Evolutionary conservation across 1,140 invertebrate species (phyloP).

Genomic region (Pogonomyrmex californicus): DNA sequence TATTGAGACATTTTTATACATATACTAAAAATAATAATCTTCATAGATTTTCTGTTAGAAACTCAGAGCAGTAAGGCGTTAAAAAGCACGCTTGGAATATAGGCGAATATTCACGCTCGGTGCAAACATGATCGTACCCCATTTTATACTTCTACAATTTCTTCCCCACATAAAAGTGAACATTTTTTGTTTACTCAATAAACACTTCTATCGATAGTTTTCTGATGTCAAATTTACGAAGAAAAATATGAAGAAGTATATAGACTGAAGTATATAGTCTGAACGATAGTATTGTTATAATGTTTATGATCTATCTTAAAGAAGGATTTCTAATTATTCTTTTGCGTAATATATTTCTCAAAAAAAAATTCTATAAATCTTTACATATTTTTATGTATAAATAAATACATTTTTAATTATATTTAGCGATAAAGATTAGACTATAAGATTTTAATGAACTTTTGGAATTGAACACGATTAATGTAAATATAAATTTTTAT

Average conservation of each 20-base stretch:
- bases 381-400: not conserved
- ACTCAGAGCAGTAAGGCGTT: slow-evolving; percentile 24
- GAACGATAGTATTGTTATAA: slow-evolving; percentile 25
- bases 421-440: not conserved
- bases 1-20: slow-evolving; percentile 25
- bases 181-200: slow-evolving; percentile 16
- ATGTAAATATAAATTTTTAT: not conserved
- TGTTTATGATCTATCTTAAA: not conserved
- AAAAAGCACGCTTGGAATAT: slow-evolving; percentile 40
- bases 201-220: slow-evolving; percentile 30
- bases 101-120: slow-evolving; percentile 39
- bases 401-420: not conserved
- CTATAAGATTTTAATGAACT: not conserved
- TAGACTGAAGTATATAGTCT: not conserved
- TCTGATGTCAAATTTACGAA: slow-evolving; percentile 27
- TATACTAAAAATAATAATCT: slow-evolving; percentile 24
- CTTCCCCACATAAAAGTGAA: not conserved
- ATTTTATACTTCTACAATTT: slow-evolving; percentile 48
- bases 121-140: slow-evolving; percentile 11
- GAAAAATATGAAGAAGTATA: slow-evolving; percentile 7
- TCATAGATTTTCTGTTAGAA: slow-evolving; percentile 41
- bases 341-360: not conserved
- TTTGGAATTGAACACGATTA: not conserved
- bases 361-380: not conserved
- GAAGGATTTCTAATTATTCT: not conserved